Evolutionary conservation across 2,797 vertebrate genomes (phyloP), one percentile per base, ranked within the genome.

Genomic region (Hirundo rustica): DNA sequence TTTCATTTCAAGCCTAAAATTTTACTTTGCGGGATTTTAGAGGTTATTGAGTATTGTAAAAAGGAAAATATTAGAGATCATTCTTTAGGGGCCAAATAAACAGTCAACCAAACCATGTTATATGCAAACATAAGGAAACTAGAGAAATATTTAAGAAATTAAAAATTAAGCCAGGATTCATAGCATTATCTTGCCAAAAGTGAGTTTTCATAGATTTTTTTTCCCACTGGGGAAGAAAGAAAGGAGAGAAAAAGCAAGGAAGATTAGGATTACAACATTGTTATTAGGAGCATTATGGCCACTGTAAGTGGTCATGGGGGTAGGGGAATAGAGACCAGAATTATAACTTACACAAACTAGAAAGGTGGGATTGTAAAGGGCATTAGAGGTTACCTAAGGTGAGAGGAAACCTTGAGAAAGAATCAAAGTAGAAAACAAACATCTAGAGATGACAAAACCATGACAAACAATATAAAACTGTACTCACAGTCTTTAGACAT

Each of bases 211-310:
- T 21, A 10, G 7, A 15, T 40, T 54, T 65, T 68, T 68, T 57
- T 85, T 40, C 11, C 21, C 75, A 17, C 7, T 36, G 11, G 4
- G 11, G 19, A 60, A 45, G 11, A 58, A 65, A 34, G 12, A 72
- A 77, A 83, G 32, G 16, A 83, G 10, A 51, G 3, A 32, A 44
- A 62, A 89, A 54, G 36, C 1, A 55, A 74, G 9, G 23, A 77
- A 45, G 26, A 42, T 34, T 36, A 77, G 38, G 18, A 15, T 19
- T 51, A 29, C 5, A 65, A n/a, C 9, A 51, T n/a, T n/a, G 50
- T 3, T n/a, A 40, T 0, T 21, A 40, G 13, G 12, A 50, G n/a
- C 1, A 42, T 40, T 64, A 74, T 23, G 26, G 13, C 3, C 10
- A 45, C 14, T 30, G 0, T 36, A 90, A 64, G 10, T 42, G 22